A percentile compares a stretch with the other conserved stretches of the same genome.
Conservation (phyloP, 2,113 vertebrate genomes). For the Picathartes gymnocephalus region DNA sequence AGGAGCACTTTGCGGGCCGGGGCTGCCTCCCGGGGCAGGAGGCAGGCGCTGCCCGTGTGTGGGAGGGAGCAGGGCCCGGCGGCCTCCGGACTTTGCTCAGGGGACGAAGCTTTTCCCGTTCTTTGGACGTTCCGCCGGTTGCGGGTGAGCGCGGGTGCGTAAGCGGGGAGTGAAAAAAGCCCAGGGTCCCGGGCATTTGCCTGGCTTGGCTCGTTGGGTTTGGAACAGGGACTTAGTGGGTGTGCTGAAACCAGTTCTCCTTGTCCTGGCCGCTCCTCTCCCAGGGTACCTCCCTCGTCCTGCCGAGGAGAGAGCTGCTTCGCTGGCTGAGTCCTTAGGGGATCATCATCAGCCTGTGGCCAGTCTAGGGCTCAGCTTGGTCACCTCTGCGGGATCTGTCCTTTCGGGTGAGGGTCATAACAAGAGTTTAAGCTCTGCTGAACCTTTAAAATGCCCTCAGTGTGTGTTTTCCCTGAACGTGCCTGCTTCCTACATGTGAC, state of each 20-base stretch:
- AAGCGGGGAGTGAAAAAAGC: neutral
- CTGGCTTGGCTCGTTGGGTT: neutral
- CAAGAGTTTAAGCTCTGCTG: neutral
- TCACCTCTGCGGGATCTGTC: neutral
- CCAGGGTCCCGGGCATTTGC: rapidly evolving
- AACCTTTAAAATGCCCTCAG: neutral
- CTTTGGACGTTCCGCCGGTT: rapidly evolving
- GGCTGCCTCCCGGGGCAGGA: neutral
- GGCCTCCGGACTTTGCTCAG: neutral
- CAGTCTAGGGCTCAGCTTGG: rapidly evolving
- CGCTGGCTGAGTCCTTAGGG: rapidly evolving
- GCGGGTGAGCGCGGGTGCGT: neutral
- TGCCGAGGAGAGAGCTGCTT: neutral
- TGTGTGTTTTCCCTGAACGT: rapidly evolving
- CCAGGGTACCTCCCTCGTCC: neutral
- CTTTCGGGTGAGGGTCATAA: rapidly evolving
- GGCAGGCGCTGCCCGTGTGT: rapidly evolving
- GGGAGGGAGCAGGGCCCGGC: neutral
- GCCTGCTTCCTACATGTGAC: neutral
- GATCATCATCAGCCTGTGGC: neutral
- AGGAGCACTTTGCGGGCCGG: neutral
- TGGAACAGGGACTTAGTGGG: too few relatives aligned
- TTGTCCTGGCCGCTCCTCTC: neutral
- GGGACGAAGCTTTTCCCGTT: neutral
- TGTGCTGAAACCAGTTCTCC: neutral